phyloP scores from a whole-genome alignment of 2,888 invertebrate species.

The Idaea aversata region DNA sequence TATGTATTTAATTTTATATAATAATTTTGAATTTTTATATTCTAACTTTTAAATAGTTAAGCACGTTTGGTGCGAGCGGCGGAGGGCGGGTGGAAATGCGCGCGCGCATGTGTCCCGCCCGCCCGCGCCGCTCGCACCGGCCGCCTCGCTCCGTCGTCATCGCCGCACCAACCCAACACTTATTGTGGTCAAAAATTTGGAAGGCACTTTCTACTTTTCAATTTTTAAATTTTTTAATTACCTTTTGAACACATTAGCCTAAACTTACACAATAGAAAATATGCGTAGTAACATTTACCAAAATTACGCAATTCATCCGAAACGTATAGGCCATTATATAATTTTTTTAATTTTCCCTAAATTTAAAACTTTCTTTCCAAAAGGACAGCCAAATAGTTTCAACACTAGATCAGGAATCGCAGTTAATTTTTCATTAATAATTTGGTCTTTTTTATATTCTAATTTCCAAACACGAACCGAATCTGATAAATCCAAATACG shows the following conservation, averaged over 20 bases:
- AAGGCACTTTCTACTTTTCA: constrained; percentile 91
- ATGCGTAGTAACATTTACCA: constrained; percentile 80
- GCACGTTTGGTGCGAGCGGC: constrained; percentile 60
- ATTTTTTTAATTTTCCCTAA: constrained; percentile 57
- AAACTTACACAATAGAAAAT: constrained; percentile 82
- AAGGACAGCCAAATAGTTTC: constrained; percentile 78
- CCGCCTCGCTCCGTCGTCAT: constrained; percentile 51
- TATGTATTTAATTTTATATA: constrained; percentile 79
- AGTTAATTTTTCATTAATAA: constrained; percentile 66
- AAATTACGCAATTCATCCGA: constrained; percentile 77
- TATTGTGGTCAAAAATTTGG: constrained; percentile 83
- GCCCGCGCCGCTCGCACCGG: constrained; percentile 33
- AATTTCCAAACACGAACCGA: constrained; percentile 76
- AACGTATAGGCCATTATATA: constrained; percentile 77
- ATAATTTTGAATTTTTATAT: constrained; percentile 80
- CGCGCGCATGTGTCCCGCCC: constrained; percentile 13
- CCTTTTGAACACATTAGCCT: constrained; percentile 88
- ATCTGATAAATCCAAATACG: constrained; percentile 71
- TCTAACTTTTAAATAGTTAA: constrained; percentile 74
- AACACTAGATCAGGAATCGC: constrained; percentile 72
- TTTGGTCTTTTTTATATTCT: constrained; percentile 77
- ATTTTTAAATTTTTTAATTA: constrained; percentile 76
- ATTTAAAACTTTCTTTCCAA: constrained; percentile 73
- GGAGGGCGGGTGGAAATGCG: constrained; percentile 24
- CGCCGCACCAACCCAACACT: constrained; percentile 82